These are phyloP conservation scores for Plusia festucae DNA, from an alignment of 2,888 invertebrate genomes.

Conservation along the genomic window DNA sequence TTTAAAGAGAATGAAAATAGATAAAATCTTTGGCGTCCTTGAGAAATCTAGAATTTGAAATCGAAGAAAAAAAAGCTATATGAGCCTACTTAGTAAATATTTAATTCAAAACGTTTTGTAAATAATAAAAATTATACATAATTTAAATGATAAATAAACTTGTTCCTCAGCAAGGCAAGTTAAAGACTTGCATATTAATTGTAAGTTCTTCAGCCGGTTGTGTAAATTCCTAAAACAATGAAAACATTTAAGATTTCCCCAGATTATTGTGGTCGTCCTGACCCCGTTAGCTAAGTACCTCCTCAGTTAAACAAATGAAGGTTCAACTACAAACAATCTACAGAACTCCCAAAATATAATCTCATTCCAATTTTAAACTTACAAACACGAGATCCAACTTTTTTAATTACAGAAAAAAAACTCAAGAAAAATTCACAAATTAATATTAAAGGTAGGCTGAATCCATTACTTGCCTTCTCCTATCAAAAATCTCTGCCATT, in stretches of 20 bases:
- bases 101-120: too few relatives aligned
- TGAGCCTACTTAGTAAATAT: too few relatives aligned
- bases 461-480: constrained; percentile 73
- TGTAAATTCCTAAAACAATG: not conserved
- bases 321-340: not conserved
- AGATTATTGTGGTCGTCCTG: constrained; percentile 5
- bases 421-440: constrained; percentile 58
- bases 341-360: constrained; percentile 24
- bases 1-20: not conserved
- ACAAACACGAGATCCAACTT: constrained; percentile 49
- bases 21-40: too few relatives aligned
- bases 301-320: not conserved
- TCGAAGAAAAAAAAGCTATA: too few relatives aligned
- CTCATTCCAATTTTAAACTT: constrained; percentile 28
- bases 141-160: not conserved
- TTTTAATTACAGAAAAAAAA: constrained; percentile 57
- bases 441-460: constrained; percentile 68
- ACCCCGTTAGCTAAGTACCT: constrained; percentile 4
- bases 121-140: too few relatives aligned
- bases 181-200: not conserved
- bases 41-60: too few relatives aligned
- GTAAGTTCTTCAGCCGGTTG: not conserved
- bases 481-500: constrained; percentile 84
- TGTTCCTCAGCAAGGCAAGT: not conserved
- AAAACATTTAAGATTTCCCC: not conserved